A percentile compares a stretch with the other conserved stretches of the same genome.
Evolutionary conservation across 2,797 vertebrate species (phyloP).

Genomic region (Paramormyrops hopkinsi): DNA sequence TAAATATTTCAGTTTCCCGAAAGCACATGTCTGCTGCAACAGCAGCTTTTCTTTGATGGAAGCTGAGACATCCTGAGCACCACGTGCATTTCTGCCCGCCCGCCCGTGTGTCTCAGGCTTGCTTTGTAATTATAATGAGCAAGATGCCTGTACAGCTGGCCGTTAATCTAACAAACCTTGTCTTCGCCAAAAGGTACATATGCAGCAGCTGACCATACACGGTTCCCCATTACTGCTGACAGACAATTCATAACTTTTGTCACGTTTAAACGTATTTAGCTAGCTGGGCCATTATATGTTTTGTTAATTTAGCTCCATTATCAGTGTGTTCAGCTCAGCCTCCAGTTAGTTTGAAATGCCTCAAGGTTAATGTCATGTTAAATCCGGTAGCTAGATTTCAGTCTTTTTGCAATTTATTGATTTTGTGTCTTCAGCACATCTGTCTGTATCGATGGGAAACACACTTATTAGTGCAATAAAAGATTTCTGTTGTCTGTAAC

Average conservation of each 20-base stretch:
- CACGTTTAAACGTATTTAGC: not conserved
- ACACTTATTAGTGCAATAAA: not conserved
- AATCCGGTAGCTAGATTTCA: not conserved
- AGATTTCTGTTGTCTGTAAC: not conserved
- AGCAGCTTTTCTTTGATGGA: not conserved
- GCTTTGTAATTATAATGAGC: not conserved
- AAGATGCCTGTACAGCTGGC: not conserved
- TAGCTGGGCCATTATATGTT: not conserved
- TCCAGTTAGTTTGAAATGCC: not conserved
- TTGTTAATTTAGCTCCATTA: not conserved
- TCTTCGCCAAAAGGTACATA: not conserved
- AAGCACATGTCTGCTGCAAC: not conserved
- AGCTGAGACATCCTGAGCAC: not conserved
- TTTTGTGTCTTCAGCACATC: not conserved
- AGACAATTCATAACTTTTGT: not conserved
- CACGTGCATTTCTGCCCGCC: not conserved
- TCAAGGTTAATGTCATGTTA: not conserved
- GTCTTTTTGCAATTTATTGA: not conserved
- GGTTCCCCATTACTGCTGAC: not conserved
- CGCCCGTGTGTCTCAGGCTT: not conserved
- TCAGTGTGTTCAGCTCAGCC: not conserved
- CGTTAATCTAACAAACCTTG: not conserved
- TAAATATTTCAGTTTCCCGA: not conserved
- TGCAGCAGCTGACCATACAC: constrained; percentile 1
- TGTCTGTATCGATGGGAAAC: not conserved